Conservation (phyloP, 2,113 vertebrate species). For the Serilophus lunatus region DNA sequence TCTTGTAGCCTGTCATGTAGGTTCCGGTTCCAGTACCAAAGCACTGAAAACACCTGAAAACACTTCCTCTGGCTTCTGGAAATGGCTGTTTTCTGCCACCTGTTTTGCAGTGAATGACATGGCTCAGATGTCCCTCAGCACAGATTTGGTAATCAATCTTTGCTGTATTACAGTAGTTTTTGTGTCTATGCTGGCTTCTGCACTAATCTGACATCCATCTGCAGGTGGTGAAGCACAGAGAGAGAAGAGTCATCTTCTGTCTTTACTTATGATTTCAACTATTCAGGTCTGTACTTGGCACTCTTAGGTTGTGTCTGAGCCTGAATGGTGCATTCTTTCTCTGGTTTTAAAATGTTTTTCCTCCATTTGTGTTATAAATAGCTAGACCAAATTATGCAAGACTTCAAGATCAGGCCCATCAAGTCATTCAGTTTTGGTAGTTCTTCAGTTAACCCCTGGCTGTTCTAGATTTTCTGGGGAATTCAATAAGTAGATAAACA, state of each 20-base stretch:
- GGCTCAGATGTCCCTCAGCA: not conserved
- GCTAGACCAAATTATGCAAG: not conserved
- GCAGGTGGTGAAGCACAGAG: not conserved
- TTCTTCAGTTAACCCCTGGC: not conserved
- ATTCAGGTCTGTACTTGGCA: not conserved
- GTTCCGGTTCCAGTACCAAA: not conserved
- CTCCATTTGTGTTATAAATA: not conserved
- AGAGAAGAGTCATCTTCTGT: not conserved
- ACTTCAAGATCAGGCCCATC: not conserved
- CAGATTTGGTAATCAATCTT: not conserved
- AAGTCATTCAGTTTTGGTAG: not conserved
- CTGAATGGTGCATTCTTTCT: fast-evolving
- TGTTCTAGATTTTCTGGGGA: not conserved
- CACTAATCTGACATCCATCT: not conserved
- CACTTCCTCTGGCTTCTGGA: not conserved
- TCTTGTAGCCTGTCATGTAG: not conserved
- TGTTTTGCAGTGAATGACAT: not conserved
- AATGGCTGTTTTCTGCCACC: not conserved
- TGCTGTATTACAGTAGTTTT: not conserved
- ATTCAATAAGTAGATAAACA: not conserved
- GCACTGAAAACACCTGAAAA: not conserved
- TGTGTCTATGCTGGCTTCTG: not conserved
- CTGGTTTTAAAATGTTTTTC: not conserved
- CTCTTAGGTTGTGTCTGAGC: not conserved
- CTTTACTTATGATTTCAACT: not conserved